Evolutionary conservation across 2,113 vertebrate genomes (phyloP).

Genomic region (Menidia beryllina): DNA sequence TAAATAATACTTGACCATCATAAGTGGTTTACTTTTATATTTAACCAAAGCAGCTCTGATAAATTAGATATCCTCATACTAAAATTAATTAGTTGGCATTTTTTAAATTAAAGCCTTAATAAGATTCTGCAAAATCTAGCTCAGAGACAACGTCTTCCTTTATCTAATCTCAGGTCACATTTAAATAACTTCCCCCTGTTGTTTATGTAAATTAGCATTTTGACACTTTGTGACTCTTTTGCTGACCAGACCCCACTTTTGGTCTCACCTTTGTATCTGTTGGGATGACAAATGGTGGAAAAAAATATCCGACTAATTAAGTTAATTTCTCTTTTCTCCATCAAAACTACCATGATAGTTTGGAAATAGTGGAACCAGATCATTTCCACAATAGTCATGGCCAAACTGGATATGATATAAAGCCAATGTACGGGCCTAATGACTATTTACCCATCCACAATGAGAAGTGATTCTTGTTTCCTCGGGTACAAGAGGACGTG

Average conservation of each 20-base stretch:
- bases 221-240: constrained; percentile 56
- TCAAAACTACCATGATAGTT: constrained; percentile 19
- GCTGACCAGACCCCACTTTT: constrained; percentile 37
- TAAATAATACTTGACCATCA: not conserved
- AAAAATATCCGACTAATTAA: constrained; percentile 51
- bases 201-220: constrained; percentile 68
- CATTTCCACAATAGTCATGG: too few species aligned
- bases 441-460: constrained; percentile 67
- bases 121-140: not conserved
- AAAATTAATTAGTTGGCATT: not conserved
- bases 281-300: constrained; percentile 56
- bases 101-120: not conserved
- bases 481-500: constrained; percentile 58
- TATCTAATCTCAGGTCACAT: too few species aligned
- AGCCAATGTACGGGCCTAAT: constrained; percentile 50
- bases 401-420: constrained; percentile 31
- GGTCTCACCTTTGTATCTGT: constrained; percentile 37
- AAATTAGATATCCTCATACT: not conserved
- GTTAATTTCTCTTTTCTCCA: constrained; percentile 27
- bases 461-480: constrained; percentile 69
- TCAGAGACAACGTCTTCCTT: too few species aligned
- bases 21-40: not conserved
- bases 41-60: not conserved
- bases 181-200: constrained; percentile 69
- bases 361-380: too few species aligned